Conservation (phyloP, 1,140 invertebrate species). For the Lysiphlebus fabarum region DNA sequence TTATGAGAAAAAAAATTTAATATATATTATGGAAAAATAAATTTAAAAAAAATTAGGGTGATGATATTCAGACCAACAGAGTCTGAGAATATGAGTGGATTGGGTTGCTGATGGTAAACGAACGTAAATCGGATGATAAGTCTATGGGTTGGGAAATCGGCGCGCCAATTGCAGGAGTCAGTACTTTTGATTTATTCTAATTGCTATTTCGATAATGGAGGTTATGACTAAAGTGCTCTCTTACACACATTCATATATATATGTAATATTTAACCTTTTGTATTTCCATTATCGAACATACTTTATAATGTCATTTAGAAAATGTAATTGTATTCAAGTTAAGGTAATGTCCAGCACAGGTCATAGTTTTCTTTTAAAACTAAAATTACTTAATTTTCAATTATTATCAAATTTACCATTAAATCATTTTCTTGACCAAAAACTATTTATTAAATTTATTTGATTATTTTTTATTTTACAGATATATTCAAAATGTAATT, state of each 20-base stretch:
- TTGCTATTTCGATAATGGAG: conserved; percentile 55
- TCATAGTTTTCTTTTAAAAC: conserved; percentile 13
- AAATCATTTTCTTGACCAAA: conserved; percentile 48
- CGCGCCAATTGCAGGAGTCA: conserved; percentile 35
- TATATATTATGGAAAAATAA: too few species aligned
- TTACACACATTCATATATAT: conserved; percentile 5
- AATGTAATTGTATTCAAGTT: conserved; percentile 53
- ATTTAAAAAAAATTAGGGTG: neutral
- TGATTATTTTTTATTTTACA: conserved; percentile 6
- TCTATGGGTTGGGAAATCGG: conserved; percentile 36
- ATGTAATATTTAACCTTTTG: conserved; percentile 35
- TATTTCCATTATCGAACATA: conserved; percentile 54
- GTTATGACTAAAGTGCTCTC: conserved; percentile 24
- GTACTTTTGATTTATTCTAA: conserved; percentile 55
- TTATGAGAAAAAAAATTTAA: too few species aligned
- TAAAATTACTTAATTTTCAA: conserved; percentile 30
- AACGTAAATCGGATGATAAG: conserved; percentile 30
- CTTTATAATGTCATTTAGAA: conserved; percentile 23
- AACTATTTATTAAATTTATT: conserved; percentile 24
- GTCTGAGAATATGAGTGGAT: conserved; percentile 9
- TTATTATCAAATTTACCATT: conserved; percentile 54
- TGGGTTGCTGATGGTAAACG: conserved; percentile 20
- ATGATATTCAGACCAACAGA: neutral
- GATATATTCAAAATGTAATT: neutral
- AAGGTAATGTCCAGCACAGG: conserved; percentile 41